These are phyloP conservation scores for Sinodicranocentrus sp. DNA, from an alignment of 2,888 invertebrate species.

Conservation along the genomic window DNA sequence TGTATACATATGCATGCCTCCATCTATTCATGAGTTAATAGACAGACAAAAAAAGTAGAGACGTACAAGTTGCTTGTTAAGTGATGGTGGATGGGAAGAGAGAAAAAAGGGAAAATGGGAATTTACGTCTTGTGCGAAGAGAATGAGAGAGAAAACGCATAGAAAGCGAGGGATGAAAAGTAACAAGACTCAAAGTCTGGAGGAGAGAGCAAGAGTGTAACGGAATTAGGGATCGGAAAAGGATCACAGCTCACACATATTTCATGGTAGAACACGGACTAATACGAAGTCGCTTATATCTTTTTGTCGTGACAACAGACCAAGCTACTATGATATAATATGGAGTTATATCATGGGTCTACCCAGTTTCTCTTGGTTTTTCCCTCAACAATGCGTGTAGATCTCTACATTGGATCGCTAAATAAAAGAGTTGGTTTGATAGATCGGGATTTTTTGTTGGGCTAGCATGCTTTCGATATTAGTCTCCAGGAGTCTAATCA, in stretches of 20 bases:
- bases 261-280: slow-evolving; percentile 18
- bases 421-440: slow-evolving; percentile 65
- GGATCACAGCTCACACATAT: slow-evolving; percentile 48
- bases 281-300: no score
- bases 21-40: slow-evolving; percentile 22
- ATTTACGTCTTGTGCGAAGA: slow-evolving; percentile 36
- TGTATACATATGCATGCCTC: no score
- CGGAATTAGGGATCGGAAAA: slow-evolving; percentile 53
- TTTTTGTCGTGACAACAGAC: no score
- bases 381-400: slow-evolving; percentile 7
- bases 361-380: background rate
- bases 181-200: background rate
- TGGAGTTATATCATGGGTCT: no score
- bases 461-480: slow-evolving; percentile 71
- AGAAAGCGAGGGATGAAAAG: slow-evolving; percentile 39
- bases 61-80: slow-evolving; percentile 5
- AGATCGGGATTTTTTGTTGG: slow-evolving; percentile 72
- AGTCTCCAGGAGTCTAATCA: slow-evolving; percentile 71
- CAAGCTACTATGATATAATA: no score
- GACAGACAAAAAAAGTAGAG: background rate
- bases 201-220: slow-evolving; percentile 29
- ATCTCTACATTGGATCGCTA: slow-evolving; percentile 1
- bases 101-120: slow-evolving; percentile 43
- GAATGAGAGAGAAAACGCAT: slow-evolving; percentile 13
- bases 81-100: slow-evolving; percentile 31